Base-by-base conservation (phyloP, 2,113 vertebrate genomes). In the Todiramphus chloris region DNA sequence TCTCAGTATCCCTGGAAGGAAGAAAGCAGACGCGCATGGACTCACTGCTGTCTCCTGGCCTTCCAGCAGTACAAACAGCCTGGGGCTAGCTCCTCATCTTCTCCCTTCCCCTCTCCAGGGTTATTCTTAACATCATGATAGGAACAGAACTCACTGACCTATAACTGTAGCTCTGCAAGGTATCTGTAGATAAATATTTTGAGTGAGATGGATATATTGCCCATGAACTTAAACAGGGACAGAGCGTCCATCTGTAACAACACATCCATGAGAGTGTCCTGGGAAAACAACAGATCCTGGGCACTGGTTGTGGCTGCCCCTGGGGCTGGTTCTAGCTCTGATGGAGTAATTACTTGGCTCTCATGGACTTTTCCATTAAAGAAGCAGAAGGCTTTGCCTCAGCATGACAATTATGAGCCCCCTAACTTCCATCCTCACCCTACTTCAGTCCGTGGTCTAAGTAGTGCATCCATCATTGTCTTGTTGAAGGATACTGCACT, bases 381-480 rank as follows among this genome's bases (percentile, higher is more conserved):
- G 44, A 37, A 51, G 21, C 35, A 66, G 68, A 81, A 81, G 31
- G 31, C 6, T 48, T 27, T 64, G 44, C 35, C 31, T 82, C 60
- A 60, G 33, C 4, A 1, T 46, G 18, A 24, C 10, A 20, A 8
- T 28, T n/a, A 53, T 7, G 15, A 68, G 28, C 12, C 23, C 28
- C 13, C 23, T 4, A 7, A 53, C 27, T 46, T 75, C 55, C n/a
- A 46, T 51, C 27, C 37, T 17, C 9, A 31, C 9, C 50, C 43
- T 25, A 5, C 37, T 74, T 51, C 51, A 28, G 51, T 19, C 43
- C 59, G 44, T 33, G 11, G 11, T 50, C 51, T 8, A 27, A 50
- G 43, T 5, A 21, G 25, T 7, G 16, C 2, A 0, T 74, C 37
- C 43, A 12, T 18, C 3, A 0, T 13, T 31, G 17, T 59, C 31